Base-by-base conservation (phyloP, 2,113 vertebrate species). In the Anhinga anhinga region DNA sequence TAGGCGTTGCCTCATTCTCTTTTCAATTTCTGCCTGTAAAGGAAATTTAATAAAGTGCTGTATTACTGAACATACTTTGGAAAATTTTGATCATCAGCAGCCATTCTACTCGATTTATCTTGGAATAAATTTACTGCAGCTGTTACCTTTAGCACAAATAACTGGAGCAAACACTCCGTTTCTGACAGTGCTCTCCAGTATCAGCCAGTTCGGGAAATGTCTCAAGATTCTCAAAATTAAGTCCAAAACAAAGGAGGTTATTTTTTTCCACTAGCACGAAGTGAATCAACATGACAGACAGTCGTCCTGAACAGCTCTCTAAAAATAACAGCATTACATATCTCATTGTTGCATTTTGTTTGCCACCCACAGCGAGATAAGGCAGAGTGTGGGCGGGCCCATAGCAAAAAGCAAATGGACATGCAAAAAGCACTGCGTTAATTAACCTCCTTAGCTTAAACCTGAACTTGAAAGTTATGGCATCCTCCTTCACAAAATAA, bases 21-120 rank as follows among this genome's bases (percentile, higher is more conserved):
- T 98, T 94, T 99, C 98, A 97, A 98, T 98, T 95, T 99, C 98
- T 82, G 98, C 98, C 99, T 99, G 56, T 95, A 96, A 87, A 71
- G 70, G 65, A 59, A 65, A 77, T 45, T 3, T 2, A 79, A 44
- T 26, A 36, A 86, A 91, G 86, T 7, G 12, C 45, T 47, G 2
- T 21, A 5, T n/a, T 45, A 81, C 8, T 61, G 72, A 74, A 52
- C 19, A 26, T 4, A 29, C 22, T 77, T 16, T 0, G 7, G 65
- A 92, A 58, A 65, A 62, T 20, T 45, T 18, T 25, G 10, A 87
- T n/a, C 30, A 47, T 7, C 29, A 32, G 5, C 70, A 45, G 61
- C 36, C 17, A 78, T 29, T 10, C 58, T 50, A 30, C 26, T 15
- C 3, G 0, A 74, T 70, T 83, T 70, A 61, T 47, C 47, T 49